Conservation (phyloP, 1,140 invertebrate species). For the Drosophila ficusphila region DNA sequence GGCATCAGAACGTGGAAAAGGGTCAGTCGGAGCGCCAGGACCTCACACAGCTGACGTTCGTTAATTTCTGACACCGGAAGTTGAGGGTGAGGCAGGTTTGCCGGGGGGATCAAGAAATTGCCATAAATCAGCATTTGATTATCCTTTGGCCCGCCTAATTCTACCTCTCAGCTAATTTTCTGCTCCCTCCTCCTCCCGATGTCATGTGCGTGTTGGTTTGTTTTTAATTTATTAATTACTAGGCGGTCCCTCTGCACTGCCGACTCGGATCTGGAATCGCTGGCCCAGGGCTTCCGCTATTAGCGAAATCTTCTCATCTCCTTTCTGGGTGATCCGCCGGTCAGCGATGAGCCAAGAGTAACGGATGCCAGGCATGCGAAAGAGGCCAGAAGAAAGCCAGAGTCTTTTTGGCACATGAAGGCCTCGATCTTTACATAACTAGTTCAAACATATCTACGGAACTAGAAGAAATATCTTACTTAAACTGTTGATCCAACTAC, state of each 20-base stretch:
- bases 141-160: constrained; percentile 68
- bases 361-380: neutral
- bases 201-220: constrained; percentile 76
- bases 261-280: neutral
- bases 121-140: constrained; percentile 82
- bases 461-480: no score
- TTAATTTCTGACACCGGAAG: constrained; percentile 58
- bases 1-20: constrained; percentile 5
- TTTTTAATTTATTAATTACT: constrained; percentile 83
- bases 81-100: constrained; percentile 19
- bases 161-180: constrained; percentile 35
- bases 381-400: neutral
- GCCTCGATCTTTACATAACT: neutral
- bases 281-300: constrained; percentile 66
- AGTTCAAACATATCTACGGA: no score
- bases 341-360: neutral
- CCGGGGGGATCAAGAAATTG: constrained; percentile 48
- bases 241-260: constrained; percentile 53
- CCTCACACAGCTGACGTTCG: constrained; percentile 76
- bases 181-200: constrained; percentile 6
- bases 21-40: constrained; percentile 60
- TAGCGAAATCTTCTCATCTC: constrained; percentile 61
- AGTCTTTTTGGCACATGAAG: neutral
- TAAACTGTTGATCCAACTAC: no score
- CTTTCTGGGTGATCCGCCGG: constrained; percentile 19